Evolutionary conservation across 2,113 vertebrate genomes (phyloP).

Genomic region (Ceuthmochares aereus): DNA sequence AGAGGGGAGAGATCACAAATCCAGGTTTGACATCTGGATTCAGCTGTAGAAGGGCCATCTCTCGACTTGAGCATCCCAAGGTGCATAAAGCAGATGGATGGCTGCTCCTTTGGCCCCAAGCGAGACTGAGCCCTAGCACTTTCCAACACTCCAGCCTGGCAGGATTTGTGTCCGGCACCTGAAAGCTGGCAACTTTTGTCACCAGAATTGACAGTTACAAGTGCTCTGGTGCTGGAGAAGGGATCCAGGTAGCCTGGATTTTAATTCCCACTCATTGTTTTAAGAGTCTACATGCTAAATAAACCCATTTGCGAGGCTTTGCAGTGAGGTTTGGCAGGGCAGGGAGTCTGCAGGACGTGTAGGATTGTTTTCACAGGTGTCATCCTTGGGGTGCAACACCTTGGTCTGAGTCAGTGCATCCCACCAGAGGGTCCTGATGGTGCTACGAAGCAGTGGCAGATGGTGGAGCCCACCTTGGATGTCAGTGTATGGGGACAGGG

Average conservation of each 20-base stretch:
- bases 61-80: fast-evolving
- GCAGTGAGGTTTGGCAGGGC: fast-evolving
- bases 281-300: fast-evolving
- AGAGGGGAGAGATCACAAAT: neutral
- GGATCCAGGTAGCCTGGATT: fast-evolving
- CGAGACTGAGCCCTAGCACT: neutral
- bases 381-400: no score
- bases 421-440: fast-evolving
- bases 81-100: fast-evolving
- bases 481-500: no score
- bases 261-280: fast-evolving
- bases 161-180: neutral
- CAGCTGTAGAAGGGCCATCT: neutral
- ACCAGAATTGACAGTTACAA: no score
- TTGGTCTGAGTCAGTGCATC: neutral
- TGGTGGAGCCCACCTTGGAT: no score
- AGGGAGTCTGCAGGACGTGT: neutral
- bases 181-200: neutral
- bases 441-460: neutral
- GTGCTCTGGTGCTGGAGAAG: fast-evolving
- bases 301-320: fast-evolving
- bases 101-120: neutral
- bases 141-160: fast-evolving
- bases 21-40: neutral
- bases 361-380: fast-evolving